phyloP scores from a whole-genome alignment of 2,888 invertebrate genomes.

The Plebejus melissa region DNA sequence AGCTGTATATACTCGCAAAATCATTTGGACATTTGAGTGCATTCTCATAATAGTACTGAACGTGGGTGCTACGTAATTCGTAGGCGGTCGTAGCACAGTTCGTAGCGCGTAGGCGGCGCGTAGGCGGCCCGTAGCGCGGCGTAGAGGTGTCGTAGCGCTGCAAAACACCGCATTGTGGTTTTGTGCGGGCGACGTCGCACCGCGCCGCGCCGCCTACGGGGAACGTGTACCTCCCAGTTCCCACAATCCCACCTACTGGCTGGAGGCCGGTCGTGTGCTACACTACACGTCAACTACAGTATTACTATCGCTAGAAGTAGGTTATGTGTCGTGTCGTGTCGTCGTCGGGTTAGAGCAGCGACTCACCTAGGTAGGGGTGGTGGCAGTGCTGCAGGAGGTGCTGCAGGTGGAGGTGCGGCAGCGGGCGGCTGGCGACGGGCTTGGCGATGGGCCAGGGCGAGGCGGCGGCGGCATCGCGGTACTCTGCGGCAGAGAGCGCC shows the following conservation, averaged over 20 bases:
- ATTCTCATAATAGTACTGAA: no score
- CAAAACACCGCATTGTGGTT: neutral
- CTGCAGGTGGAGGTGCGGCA: constrained; percentile 90
- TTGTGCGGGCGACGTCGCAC: neutral
- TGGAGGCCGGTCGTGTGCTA: no score
- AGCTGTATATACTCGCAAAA: neutral
- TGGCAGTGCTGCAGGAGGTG: constrained; percentile 90
- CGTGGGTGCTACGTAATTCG: neutral
- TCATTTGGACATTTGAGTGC: neutral
- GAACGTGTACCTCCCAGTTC: no score
- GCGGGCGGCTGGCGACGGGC: constrained; percentile 90
- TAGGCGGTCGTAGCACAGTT: neutral
- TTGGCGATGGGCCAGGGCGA: constrained; percentile 85
- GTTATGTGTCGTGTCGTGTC: neutral
- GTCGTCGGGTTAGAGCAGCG: neutral
- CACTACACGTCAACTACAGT: no score
- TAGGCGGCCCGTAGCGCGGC: neutral
- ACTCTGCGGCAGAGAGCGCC: constrained; percentile 30
- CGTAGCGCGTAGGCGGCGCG: neutral
- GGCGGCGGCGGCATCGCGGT: constrained; percentile 67
- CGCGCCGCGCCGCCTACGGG: no score
- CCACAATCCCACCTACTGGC: no score
- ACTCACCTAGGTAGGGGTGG: constrained; percentile 89
- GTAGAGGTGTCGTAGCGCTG: constrained; percentile 6
- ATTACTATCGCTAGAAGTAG: neutral